Evolutionary conservation across 2,113 vertebrate genomes (phyloP).

Genomic region (Nycticebus coucang): DNA sequence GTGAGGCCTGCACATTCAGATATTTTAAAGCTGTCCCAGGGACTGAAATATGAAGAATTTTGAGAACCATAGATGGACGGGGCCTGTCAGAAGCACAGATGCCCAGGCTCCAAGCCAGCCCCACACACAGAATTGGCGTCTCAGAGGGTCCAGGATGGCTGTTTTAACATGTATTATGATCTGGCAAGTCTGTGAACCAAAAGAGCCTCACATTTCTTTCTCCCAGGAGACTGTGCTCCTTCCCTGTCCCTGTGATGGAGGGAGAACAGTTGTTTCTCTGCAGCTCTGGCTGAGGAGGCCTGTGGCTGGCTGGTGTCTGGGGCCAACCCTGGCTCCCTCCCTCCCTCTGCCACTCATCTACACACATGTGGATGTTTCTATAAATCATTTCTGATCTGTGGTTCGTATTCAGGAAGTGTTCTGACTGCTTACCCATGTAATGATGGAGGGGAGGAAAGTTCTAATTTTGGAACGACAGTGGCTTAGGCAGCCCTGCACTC

Average conservation of each 20-base stretch:
- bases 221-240: not conserved
- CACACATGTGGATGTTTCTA: slow-evolving; percentile 66
- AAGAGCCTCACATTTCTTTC: not conserved
- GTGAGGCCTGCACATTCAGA: not conserved
- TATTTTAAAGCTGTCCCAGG: not conserved
- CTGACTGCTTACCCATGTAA: slow-evolving; percentile 71
- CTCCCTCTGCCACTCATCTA: slow-evolving; percentile 15
- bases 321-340: not conserved
- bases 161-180: not conserved
- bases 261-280: not conserved
- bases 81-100: not conserved
- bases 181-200: not conserved
- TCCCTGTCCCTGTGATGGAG: not conserved
- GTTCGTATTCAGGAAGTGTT: slow-evolving; percentile 75
- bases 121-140: not conserved
- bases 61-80: not conserved
- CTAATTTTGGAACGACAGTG: slow-evolving; percentile 73
- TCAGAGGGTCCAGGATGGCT: not conserved
- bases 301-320: not conserved
- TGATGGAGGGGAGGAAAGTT: slow-evolving; percentile 80
- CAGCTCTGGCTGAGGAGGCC: not conserved
- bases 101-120: not conserved
- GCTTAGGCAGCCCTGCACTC: slow-evolving; percentile 56
- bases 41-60: too few relatives aligned
- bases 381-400: slow-evolving; percentile 78